Evolutionary conservation across 2,797 vertebrate genomes (phyloP), one percentile per base, ranked within the genome.

Genomic region (Cynodonichthys magdalenae): DNA sequence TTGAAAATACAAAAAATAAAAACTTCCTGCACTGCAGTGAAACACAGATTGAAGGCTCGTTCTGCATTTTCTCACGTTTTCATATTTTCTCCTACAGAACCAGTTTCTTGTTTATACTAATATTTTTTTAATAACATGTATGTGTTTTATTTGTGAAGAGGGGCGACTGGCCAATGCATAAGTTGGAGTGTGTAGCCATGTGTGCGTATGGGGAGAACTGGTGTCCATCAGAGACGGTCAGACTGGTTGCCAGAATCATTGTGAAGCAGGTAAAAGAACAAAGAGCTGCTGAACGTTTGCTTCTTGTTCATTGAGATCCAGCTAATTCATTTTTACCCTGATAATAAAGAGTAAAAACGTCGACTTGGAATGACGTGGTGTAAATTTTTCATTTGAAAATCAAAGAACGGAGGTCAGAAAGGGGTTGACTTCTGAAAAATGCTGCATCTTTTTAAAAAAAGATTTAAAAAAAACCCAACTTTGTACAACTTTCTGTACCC

Each of bases 91-190:
- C 46, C 46, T 5, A 5, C 45, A 64, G 17, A 17, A 55, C 41
- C 11, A 45, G 53, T 55, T 18, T 8, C 20, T 45, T 68, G 6
- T 19, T 63, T 3, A 42, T 53, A 34, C 39, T 27, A 60, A 54
- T 1, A 2, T 15, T 24, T 53, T n/a, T 15, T 49, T 56, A 15
- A 31, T 49, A 56, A 10, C 44, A 10, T 59, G 0, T 77, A 14
- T 6, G 53, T 12, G 48, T 9, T 57, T 11, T 46, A 0, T 69
- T 20, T 46, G 12, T 47, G 4, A 83, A 99, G 97, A 96, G 94
- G 92, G 94, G 93, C 63, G 98, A 99, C 64, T 99, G 98, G 98
- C 89, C 96, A 19, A 92, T 98, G 94, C 98, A 99, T 87, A 98
- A 96, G 80, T 83, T 97, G 56, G 98, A 99, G 73, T 99, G 98